phyloP scores from a whole-genome alignment of 2,113 vertebrate species.

The Aegypius monachus region DNA sequence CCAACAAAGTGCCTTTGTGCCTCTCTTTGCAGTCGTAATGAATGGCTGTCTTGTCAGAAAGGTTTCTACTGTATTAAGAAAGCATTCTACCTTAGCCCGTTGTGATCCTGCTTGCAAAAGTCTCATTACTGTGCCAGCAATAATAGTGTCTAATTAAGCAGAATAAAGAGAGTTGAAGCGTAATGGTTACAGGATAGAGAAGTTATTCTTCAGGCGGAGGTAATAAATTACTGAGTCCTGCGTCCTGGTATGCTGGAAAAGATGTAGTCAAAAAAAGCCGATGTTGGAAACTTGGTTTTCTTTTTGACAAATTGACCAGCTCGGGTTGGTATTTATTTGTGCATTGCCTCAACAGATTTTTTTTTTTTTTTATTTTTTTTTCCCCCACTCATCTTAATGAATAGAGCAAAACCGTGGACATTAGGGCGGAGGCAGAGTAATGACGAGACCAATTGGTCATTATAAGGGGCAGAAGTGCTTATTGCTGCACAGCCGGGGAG shows the following conservation, averaged over 20 bases:
- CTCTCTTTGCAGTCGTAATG: background rate
- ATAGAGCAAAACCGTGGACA: accelerated
- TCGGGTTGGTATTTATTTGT: background rate
- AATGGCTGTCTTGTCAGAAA: conserved; percentile 22
- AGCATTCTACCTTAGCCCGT: conserved; percentile 17
- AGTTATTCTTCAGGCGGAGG: background rate
- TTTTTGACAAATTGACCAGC: background rate
- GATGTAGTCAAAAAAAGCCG: background rate
- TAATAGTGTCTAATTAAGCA: conserved; percentile 47
- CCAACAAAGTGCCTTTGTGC: conserved; percentile 38
- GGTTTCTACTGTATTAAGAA: background rate
- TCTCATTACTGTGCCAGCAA: conserved; percentile 40
- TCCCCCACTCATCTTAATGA: background rate
- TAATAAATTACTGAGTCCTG: conserved; percentile 2
- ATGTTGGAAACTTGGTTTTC: background rate
- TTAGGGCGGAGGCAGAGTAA: background rate
- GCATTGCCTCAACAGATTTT: accelerated
- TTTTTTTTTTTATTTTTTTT: background rate
- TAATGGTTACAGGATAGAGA: conserved; percentile 32
- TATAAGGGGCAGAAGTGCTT: background rate
- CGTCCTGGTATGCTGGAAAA: background rate
- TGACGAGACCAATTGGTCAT: accelerated
- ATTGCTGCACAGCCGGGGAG: accelerated
- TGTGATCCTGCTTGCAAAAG: conserved; percentile 18
- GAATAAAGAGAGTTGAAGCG: conserved; percentile 47